These are phyloP conservation scores for Amazona guildingii DNA, from an alignment of 2,113 vertebrate species.

Conservation along the genomic window DNA sequence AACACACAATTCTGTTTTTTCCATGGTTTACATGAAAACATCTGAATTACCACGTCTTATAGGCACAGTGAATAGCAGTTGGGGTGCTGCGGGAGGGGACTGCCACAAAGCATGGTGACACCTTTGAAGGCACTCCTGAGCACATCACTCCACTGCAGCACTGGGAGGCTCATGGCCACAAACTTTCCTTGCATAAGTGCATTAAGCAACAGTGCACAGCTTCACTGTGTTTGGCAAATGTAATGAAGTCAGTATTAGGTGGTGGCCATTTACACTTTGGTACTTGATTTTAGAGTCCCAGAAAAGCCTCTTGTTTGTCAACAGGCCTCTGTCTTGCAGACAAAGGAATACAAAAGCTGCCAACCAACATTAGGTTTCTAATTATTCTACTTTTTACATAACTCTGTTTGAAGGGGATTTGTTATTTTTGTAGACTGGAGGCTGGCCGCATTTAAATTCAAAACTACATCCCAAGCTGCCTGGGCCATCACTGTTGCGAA, in stretches of 20 bases:
- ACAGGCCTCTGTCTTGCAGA: slow-evolving; percentile 24
- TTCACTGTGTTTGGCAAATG: background rate
- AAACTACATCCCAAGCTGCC: slow-evolving; percentile 5
- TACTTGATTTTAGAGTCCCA: background rate
- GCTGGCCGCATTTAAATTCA: slow-evolving; percentile 34
- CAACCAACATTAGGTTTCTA: slow-evolving; percentile 18
- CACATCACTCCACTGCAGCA: background rate
- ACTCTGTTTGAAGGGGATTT: slow-evolving; percentile 16
- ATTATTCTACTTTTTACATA: slow-evolving; percentile 50
- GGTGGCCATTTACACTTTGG: background rate
- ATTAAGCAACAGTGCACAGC: background rate
- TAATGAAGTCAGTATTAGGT: background rate
- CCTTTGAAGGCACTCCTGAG: background rate
- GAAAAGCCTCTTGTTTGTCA: slow-evolving; percentile 44
- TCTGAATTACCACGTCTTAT: background rate
- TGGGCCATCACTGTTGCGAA: background rate
- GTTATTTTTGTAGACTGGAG: slow-evolving; percentile 37
- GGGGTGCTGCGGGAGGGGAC: background rate
- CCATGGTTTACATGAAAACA: background rate
- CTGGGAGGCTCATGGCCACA: rapidly evolving
- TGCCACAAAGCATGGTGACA: background rate
- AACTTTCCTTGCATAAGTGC: background rate
- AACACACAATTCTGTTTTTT: background rate
- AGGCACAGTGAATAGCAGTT: background rate
- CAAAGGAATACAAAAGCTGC: background rate